A percentile compares a stretch with the other conserved stretches of the same genome.
Evolutionary conservation across 2,888 invertebrate species (phyloP).

Genomic region (Leptopilina myrica): DNA sequence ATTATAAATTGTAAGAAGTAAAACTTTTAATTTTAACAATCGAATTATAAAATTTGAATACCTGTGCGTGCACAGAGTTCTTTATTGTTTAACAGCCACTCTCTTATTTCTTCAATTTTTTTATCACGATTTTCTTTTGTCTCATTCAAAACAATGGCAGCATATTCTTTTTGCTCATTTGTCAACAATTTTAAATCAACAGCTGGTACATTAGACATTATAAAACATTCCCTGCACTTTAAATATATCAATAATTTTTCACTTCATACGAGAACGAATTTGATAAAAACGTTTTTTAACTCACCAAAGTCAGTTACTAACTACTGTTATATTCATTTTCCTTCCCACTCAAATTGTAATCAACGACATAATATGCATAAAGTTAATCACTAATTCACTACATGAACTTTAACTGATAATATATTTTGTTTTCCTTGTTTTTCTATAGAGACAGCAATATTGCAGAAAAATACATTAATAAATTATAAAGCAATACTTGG

Average conservation of each 20-base stretch:
- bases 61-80: constrained; percentile 73
- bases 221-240: neutral
- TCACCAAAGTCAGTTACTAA: no score
- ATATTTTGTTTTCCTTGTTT: no score
- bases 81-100: constrained; percentile 74
- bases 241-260: neutral
- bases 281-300: neutral
- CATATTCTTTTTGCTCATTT: constrained; percentile 66
- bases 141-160: constrained; percentile 71
- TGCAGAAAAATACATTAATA: no score
- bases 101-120: constrained; percentile 71
- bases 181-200: constrained; percentile 24
- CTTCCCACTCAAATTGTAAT: no score
- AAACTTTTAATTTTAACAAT: neutral
- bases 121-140: constrained; percentile 67
- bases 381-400: no score
- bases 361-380: no score
- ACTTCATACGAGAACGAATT: neutral
- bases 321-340: no score
- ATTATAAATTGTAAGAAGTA: no score
- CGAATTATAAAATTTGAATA: constrained; percentile 53
- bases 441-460: no score
- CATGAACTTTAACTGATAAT: no score
- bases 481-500: no score
- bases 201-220: neutral